phyloP scores from a whole-genome alignment of 1,140 invertebrate genomes.

The Conus betulinus region DNA sequence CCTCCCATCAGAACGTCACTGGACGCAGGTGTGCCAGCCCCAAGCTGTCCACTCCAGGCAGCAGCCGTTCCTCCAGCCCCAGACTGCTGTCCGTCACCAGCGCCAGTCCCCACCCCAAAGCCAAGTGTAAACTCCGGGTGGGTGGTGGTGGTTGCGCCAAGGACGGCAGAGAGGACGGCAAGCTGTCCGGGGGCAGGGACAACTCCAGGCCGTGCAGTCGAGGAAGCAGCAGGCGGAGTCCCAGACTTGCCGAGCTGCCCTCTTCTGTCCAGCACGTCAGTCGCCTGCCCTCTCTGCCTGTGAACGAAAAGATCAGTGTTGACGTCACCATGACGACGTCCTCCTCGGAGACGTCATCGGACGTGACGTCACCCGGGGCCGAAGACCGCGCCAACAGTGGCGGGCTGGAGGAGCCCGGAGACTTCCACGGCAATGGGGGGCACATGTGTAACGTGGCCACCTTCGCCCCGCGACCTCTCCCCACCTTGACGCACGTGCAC shows the following conservation, averaged over 20 bases:
- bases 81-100: background rate
- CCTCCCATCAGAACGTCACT: background rate
- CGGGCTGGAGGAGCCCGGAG: conserved; percentile 10
- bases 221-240: background rate
- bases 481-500: conserved; percentile 26
- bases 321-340: conserved; percentile 34
- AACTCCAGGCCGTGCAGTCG: background rate
- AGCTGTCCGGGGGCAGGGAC: background rate
- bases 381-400: conserved; percentile 41
- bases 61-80: conserved; percentile 16
- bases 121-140: background rate
- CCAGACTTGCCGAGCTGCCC: background rate
- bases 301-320: conserved; percentile 40
- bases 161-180: background rate
- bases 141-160: background rate
- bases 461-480: conserved; percentile 12
- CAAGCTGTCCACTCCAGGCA: background rate
- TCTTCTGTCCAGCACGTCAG: background rate
- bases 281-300: background rate
- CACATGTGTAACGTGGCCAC: conserved; percentile 30
- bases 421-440: background rate
- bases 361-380: conserved; percentile 47
- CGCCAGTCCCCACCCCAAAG: background rate
- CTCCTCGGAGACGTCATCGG: conserved; percentile 42
- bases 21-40: conserved; percentile 13